Evolutionary conservation across 1,140 invertebrate genomes (phyloP).

Genomic region (Myzus persicae): DNA sequence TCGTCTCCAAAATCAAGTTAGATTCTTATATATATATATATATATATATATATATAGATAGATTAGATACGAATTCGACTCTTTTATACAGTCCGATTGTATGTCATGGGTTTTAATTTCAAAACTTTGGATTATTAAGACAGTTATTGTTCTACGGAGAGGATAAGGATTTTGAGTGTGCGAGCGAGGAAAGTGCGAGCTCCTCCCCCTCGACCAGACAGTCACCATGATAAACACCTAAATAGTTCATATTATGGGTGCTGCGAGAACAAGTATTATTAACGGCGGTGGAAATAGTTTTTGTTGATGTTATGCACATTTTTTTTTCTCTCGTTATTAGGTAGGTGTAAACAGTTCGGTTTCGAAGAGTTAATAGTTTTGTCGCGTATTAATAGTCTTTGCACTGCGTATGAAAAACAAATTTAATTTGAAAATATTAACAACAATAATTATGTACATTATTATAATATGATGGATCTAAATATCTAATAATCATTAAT

Average conservation of each 20-base stretch:
- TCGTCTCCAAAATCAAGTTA: no score
- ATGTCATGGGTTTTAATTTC: background rate
- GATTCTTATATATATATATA: no score
- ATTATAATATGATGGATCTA: background rate
- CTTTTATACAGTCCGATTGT: background rate
- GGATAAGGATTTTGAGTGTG: no score
- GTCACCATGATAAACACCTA: no score
- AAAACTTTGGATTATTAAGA: background rate
- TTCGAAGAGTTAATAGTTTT: background rate
- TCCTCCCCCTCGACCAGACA: no score
- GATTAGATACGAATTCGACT: background rate
- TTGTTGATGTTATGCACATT: background rate
- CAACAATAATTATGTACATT: background rate
- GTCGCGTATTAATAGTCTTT: background rate
- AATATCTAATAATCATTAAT: conserved; percentile 4
- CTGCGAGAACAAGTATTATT: background rate
- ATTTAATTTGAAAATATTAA: background rate
- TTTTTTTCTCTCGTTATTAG: background rate
- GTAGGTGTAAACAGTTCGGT: background rate
- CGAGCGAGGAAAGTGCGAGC: background rate
- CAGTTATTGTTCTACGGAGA: background rate
- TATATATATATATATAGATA: no score
- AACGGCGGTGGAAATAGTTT: background rate
- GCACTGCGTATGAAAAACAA: background rate
- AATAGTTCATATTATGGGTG: background rate